phyloP scores from a whole-genome alignment of 2,113 vertebrate genomes.

The Macaca nemestrina region DNA sequence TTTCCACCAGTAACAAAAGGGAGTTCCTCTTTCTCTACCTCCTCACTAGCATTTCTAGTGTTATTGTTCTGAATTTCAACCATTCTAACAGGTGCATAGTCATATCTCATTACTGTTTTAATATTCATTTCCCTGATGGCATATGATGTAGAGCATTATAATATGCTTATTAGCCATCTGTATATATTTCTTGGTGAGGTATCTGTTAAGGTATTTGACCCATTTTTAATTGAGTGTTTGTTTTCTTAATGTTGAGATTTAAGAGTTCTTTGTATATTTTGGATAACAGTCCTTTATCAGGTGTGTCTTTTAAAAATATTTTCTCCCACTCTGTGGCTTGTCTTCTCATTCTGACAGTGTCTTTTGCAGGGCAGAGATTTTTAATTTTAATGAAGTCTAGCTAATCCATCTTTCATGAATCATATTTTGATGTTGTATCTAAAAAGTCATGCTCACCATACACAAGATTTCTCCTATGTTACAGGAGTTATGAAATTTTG shows the following conservation, averaged over 20 bases:
- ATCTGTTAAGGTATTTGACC: neutral
- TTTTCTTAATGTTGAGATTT: neutral
- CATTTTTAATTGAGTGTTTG: neutral
- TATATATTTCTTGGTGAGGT: neutral
- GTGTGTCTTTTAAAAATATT: neutral
- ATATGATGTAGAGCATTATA: neutral
- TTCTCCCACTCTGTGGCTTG: neutral
- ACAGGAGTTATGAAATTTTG: neutral
- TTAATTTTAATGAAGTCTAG: neutral
- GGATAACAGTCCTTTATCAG: neutral
- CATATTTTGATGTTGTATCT: neutral
- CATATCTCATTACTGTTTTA: neutral
- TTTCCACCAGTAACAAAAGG: neutral
- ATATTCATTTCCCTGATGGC: neutral
- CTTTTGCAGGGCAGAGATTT: neutral
- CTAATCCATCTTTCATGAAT: neutral
- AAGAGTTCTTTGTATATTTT: neutral
- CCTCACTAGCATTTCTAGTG: neutral
- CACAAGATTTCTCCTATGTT: neutral
- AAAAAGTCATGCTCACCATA: neutral
- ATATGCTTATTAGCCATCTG: neutral
- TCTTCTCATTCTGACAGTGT: neutral
- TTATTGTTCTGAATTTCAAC: neutral
- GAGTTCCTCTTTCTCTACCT: neutral
- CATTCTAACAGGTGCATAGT: neutral